Conservation (phyloP, 2,113 vertebrate species). For the Indicator maculatus region DNA sequence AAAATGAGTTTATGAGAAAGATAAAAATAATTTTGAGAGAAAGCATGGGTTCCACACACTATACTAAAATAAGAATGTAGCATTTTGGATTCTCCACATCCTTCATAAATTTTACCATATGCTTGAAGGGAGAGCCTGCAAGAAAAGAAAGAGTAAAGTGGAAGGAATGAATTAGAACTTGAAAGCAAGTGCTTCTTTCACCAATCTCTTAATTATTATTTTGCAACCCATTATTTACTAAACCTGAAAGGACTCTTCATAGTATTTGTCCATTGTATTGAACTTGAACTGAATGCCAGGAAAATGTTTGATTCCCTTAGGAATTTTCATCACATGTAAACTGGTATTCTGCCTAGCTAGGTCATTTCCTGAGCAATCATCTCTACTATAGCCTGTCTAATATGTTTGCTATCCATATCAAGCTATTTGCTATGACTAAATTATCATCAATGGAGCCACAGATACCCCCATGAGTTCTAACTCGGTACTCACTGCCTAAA, state of each 20-base stretch:
- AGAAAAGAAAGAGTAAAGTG: neutral
- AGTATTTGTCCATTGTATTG: neutral
- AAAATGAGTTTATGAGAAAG: neutral
- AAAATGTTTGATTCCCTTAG: neutral
- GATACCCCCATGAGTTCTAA: neutral
- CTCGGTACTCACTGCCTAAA: neutral
- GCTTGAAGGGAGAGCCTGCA: neutral
- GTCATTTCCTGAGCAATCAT: neutral
- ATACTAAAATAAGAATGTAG: neutral
- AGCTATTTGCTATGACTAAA: neutral
- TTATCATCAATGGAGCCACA: neutral
- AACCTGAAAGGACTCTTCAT: constrained; percentile 34
- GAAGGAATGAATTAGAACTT: neutral
- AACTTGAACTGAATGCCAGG: constrained; percentile 6
- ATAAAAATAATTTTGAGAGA: neutral
- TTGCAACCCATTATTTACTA: neutral
- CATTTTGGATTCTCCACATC: neutral
- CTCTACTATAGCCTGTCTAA: neutral
- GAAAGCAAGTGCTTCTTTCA: neutral
- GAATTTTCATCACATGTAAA: neutral
- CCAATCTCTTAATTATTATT: neutral
- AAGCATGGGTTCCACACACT: neutral
- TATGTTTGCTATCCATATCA: neutral
- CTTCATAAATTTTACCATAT: neutral
- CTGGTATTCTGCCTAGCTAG: neutral